A percentile compares a stretch with the other conserved stretches of the same genome.
phyloP scores from a whole-genome alignment of 2,888 invertebrate species.

The Limnephilus lunatus region DNA sequence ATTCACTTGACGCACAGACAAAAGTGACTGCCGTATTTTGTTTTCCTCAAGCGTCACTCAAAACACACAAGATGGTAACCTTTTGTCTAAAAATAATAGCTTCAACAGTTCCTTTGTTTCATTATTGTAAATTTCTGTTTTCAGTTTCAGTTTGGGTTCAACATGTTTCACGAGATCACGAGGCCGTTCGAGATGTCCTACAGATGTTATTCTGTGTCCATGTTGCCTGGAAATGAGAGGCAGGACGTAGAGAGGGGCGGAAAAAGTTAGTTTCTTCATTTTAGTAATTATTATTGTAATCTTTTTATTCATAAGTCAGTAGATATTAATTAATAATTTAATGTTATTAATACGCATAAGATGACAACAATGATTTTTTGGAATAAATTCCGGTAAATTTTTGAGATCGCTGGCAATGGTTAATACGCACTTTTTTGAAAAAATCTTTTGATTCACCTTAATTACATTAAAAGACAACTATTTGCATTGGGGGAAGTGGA shows the following conservation, averaged over 20 bases:
- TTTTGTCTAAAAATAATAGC: not conserved
- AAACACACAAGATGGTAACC: constrained; percentile 37
- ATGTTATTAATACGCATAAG: not conserved
- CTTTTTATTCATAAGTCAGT: too few relatives aligned
- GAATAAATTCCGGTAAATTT: too few relatives aligned
- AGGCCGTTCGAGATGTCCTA: constrained; percentile 91
- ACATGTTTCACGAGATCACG: constrained; percentile 90
- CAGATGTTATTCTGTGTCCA: constrained; percentile 94
- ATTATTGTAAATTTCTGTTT: constrained; percentile 67
- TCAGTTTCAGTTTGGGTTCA: constrained; percentile 90
- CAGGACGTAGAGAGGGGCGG: constrained; percentile 97
- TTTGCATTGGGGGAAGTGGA: too few relatives aligned
- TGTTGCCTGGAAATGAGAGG: constrained; percentile 95
- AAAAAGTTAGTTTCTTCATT: constrained; percentile 84
- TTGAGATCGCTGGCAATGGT: too few relatives aligned
- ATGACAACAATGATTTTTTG: not conserved
- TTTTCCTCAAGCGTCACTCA: not conserved
- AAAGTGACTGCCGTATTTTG: constrained; percentile 12
- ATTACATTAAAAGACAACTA: too few relatives aligned
- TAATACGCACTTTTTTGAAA: too few relatives aligned
- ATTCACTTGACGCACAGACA: not conserved
- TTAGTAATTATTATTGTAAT: not conserved
- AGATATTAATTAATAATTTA: not conserved
- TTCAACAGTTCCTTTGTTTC: constrained; percentile 45
- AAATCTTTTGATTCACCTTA: too few relatives aligned